A percentile compares a stretch with the other conserved stretches of the same genome.
Conservation (phyloP, 1,140 invertebrate species). For the Drosophila funebris region DNA sequence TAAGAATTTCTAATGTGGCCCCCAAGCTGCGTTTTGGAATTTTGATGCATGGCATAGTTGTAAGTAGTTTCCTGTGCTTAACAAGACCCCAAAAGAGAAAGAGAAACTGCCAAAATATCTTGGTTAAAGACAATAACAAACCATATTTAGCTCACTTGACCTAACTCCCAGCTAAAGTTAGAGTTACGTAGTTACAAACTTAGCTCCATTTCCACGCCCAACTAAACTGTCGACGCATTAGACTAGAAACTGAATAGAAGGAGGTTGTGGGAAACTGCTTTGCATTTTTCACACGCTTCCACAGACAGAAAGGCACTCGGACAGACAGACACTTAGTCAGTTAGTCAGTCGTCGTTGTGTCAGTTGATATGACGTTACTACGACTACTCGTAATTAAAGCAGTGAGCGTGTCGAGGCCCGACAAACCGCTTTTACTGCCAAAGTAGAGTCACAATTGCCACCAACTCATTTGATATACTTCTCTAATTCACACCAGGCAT, state of each 20-base stretch:
- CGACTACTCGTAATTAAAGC: slow-evolving; percentile 70
- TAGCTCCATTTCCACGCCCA: slow-evolving; percentile 51
- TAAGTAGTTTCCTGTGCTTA: slow-evolving; percentile 67
- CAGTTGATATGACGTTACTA: slow-evolving; percentile 61
- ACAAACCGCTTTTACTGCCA: slow-evolving; percentile 59
- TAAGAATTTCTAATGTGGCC: slow-evolving; percentile 75
- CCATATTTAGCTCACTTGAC: slow-evolving; percentile 28
- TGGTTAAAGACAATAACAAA: background rate
- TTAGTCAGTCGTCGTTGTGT: slow-evolving; percentile 10
- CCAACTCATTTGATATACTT: slow-evolving; percentile 64
- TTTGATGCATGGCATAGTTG: slow-evolving; percentile 42
- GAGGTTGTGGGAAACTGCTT: slow-evolving; percentile 82
- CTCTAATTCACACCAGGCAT: slow-evolving; percentile 83
- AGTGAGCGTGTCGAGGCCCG: slow-evolving; percentile 62
- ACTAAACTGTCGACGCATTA: slow-evolving; percentile 49
- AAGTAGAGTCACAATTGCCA: background rate
- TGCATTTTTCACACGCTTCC: slow-evolving; percentile 80
- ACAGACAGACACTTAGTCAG: slow-evolving; percentile 28
- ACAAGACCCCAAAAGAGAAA: slow-evolving; percentile 46
- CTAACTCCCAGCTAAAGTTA: slow-evolving; percentile 24
- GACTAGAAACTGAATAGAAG: slow-evolving; percentile 50
- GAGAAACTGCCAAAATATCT: slow-evolving; percentile 50
- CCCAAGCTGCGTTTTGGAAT: slow-evolving; percentile 44
- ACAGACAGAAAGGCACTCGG: slow-evolving; percentile 20
- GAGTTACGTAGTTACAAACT: slow-evolving; percentile 25